Conservation (phyloP, 2,113 vertebrate species). For the Myanophis thanlyinensis region DNA sequence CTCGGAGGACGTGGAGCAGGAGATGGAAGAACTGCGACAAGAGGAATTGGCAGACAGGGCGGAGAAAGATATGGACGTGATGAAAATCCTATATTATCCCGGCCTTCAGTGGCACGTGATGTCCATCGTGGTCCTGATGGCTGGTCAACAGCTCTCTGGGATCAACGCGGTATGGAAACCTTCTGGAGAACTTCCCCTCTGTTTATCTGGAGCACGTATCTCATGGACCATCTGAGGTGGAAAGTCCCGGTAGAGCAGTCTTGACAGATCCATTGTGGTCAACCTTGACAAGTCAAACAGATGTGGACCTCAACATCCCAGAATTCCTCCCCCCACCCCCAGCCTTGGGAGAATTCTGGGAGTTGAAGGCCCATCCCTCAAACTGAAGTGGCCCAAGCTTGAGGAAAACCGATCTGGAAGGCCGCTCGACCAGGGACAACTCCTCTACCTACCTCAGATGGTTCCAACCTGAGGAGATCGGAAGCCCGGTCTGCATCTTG, state of each 20-base stretch:
- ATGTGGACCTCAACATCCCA: not conserved
- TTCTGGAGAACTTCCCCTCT: not conserved
- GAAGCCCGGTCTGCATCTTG: not conserved
- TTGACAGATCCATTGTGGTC: not conserved
- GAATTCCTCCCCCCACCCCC: not conserved
- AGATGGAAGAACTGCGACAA: conserved; percentile 80
- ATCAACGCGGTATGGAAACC: conserved; percentile 78
- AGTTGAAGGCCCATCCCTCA: too few relatives aligned
- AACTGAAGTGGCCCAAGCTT: too few relatives aligned
- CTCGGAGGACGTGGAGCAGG: conserved; percentile 72
- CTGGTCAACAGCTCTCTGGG: conserved; percentile 91
- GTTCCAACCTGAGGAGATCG: not conserved
- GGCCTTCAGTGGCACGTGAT: conserved; percentile 87
- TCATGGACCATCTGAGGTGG: not conserved
- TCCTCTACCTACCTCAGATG: not conserved
- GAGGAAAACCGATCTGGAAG: not conserved
- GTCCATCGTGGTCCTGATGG: conserved; percentile 81
- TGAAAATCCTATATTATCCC: conserved; percentile 72
- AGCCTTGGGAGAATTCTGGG: not conserved
- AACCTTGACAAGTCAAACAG: not conserved
- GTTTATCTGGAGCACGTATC: not conserved
- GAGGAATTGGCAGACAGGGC: conserved; percentile 80
- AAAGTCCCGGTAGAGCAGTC: too few relatives aligned
- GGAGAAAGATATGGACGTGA: conserved; percentile 75
- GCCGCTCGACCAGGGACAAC: not conserved